Base-by-base conservation (phyloP, 2,797 vertebrate species). In the Hozukius guyotensis region DNA sequence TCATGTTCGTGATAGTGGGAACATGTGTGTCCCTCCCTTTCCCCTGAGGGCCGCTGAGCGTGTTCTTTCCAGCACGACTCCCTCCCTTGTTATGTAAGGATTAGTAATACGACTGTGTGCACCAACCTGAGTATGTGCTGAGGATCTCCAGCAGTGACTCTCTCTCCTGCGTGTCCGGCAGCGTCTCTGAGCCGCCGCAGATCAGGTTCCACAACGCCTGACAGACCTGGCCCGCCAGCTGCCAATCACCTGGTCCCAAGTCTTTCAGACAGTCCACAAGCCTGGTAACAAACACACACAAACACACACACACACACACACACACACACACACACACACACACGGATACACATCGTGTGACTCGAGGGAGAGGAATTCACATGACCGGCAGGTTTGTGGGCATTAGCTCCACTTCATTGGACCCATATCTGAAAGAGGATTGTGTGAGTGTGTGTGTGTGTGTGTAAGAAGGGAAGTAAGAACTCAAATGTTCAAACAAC, bases 171-270 rank as follows among this genome's bases (percentile, higher is more conserved):
- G 57, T 3, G 31, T 88, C 77, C 80, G 94, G 73, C 69, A 78
- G 72, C 66, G 63, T 69, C 67, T 87, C 85, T 0, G 85, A 1
- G 82, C 87, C 1, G 32, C 61, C 10, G 42, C 80, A 90, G 57
- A 93, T 97, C 91, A 97, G 94, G 94, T 99, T 99, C 97, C 98
- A 99, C 82, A 99, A 80, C 1, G 97, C 97, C 95, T 98, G 98
- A 94, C 98, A 99, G 68, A 97, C 91, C 92, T 98, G 94, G 60
- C 96, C 95, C 6, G 97, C 97, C 90, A 99, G 92, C 94, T 98
- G 97, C 98, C 98, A 99, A 81, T 99, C 98, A 66, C 90, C 93
- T 0, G 96, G 95, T 55, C 97, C 98, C 2, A 99, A 97, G 92
- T 98, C 97, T 90, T 86, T 95, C 82, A 99, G 94, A 88, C 98